These are phyloP conservation scores for Tragelaphus imberbis DNA, from an alignment of 2,113 vertebrate species.

Conservation along the genomic window DNA sequence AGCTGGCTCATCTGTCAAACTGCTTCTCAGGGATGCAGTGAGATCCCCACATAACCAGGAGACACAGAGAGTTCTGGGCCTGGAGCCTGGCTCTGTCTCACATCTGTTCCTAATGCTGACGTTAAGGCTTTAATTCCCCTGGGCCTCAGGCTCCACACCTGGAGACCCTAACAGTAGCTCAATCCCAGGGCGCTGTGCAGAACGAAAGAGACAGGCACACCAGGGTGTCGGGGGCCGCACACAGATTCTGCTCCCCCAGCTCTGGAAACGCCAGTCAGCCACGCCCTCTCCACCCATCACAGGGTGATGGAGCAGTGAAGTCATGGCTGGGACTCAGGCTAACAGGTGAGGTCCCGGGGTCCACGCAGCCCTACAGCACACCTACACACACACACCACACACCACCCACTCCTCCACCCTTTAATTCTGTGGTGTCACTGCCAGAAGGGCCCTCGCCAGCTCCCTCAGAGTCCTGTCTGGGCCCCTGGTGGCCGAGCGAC, in stretches of 20 bases:
- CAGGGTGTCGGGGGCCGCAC: fast-evolving
- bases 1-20: not conserved
- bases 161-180: not conserved
- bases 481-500: not conserved
- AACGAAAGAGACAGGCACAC: fast-evolving
- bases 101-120: not conserved
- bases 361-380: not conserved
- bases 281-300: not conserved
- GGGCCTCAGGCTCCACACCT: not conserved
- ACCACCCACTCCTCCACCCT: not conserved
- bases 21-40: not conserved
- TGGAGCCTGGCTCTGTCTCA: not conserved
- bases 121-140: not conserved
- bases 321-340: not conserved
- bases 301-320: not conserved
- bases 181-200: not conserved
- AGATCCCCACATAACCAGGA: not conserved
- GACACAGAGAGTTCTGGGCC: not conserved
- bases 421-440: not conserved
- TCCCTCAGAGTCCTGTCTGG: not conserved
- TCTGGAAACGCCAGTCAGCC: not conserved
- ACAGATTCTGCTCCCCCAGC: fast-evolving
- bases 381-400: not conserved
- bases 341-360: not conserved
- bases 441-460: not conserved